Percentiles rank a stretch among this genome's conserved stretches.
Conservation (phyloP, 2,888 invertebrate genomes). For the Tenodera sinensis region DNA sequence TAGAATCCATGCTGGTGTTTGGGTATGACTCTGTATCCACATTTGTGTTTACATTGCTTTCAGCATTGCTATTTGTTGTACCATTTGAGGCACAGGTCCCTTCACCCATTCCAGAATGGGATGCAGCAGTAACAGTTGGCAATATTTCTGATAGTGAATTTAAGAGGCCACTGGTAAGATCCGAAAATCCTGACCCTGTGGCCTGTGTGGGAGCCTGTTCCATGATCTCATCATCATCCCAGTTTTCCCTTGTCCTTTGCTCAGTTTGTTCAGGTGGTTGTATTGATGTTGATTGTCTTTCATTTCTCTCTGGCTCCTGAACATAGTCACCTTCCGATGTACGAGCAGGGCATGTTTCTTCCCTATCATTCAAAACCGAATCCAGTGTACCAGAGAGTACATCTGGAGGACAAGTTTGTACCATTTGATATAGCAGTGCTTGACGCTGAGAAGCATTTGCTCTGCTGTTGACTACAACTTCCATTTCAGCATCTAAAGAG, state of each 20-base stretch:
- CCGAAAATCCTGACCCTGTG: slow-evolving; percentile 1
- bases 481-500: slow-evolving; percentile 6
- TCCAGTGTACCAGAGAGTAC: neutral
- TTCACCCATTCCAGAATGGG: neutral
- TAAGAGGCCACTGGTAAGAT: slow-evolving; percentile 7
- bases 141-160: slow-evolving; percentile 20
- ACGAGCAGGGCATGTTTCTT: neutral
- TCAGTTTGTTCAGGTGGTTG: neutral
- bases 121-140: slow-evolving; percentile 9
- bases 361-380: neutral
- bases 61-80: neutral
- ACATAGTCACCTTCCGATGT: neutral
- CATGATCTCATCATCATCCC: neutral
- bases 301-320: neutral
- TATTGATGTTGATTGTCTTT: neutral
- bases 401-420: neutral
- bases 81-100: neutral
- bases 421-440: neutral
- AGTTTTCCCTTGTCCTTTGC: neutral
- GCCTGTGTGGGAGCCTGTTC: neutral
- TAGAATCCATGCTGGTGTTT: slow-evolving; percentile 1
- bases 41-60: neutral
- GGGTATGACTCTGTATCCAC: neutral
- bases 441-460: neutral
- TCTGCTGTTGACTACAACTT: neutral